phyloP scores from a whole-genome alignment of 2,888 invertebrate genomes.

The Ornithoptera priamus region DNA sequence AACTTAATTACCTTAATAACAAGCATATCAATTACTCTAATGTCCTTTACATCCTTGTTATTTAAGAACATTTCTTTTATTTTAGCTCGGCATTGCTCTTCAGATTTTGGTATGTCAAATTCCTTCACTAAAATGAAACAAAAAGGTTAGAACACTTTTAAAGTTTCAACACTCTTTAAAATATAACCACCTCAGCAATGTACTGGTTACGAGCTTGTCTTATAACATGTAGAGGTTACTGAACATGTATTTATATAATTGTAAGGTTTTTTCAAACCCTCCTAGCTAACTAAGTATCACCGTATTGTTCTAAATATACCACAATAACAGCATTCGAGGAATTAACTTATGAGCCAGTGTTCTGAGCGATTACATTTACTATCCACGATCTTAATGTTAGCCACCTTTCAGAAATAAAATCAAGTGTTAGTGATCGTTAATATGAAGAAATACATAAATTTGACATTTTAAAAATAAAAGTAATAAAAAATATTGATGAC shows the following conservation, averaged over 20 bases:
- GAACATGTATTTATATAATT: no score
- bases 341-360: no score
- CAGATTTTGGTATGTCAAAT: slow-evolving; percentile 89
- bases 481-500: slow-evolving; percentile 53
- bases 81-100: slow-evolving; percentile 84
- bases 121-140: slow-evolving; percentile 83
- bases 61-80: slow-evolving; percentile 89
- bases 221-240: no score
- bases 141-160: background rate
- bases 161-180: no score
- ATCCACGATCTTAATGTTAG: no score
- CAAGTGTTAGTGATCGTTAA: background rate
- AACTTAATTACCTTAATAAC: slow-evolving; percentile 87
- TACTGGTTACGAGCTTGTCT: no score
- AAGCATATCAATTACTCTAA: slow-evolving; percentile 94
- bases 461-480: background rate
- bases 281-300: no score
- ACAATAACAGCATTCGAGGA: no score
- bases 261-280: no score
- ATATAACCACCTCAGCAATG: no score
- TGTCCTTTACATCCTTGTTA: slow-evolving; percentile 88
- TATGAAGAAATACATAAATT: background rate
- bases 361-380: no score
- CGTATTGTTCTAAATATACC: no score
- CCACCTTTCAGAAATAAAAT: background rate